These are phyloP conservation scores for Octodon degus DNA, from an alignment of 2,113 vertebrate species.

Conservation along the genomic window DNA sequence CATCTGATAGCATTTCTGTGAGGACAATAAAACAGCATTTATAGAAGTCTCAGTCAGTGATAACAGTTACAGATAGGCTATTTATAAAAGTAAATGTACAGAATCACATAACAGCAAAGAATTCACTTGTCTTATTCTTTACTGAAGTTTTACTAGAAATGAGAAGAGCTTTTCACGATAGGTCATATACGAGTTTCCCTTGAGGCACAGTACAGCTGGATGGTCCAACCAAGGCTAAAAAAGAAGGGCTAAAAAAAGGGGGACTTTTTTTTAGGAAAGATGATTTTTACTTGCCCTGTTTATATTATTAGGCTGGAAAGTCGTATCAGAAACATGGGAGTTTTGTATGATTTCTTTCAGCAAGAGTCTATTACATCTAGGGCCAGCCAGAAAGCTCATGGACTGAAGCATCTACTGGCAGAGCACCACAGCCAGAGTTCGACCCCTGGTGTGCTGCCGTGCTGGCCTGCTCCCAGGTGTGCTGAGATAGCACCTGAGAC, in stretches of 20 bases:
- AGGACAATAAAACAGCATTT: background rate
- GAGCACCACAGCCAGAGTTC: too few species aligned
- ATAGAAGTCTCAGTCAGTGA: background rate
- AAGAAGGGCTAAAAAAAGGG: background rate
- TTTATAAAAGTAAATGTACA: slow-evolving; percentile 41
- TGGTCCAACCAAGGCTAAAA: background rate
- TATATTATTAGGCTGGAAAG: background rate
- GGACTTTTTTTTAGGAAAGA: too few species aligned
- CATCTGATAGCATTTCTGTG: slow-evolving; percentile 18
- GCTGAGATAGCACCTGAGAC: too few species aligned
- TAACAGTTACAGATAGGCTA: background rate
- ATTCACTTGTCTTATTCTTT: background rate
- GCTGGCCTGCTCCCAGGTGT: too few species aligned
- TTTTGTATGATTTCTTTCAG: background rate
- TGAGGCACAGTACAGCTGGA: background rate
- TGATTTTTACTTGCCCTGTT: background rate
- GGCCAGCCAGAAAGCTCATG: too few species aligned
- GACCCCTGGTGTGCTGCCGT: too few species aligned
- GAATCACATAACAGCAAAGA: background rate
- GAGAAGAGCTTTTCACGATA: background rate
- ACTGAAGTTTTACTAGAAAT: slow-evolving; percentile 29
- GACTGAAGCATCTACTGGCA: too few species aligned
- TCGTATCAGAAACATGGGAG: background rate
- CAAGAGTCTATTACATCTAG: background rate
- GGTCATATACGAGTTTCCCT: background rate